Evolutionary conservation across 2,888 invertebrate species (phyloP), one percentile per base, ranked within the genome.

Genomic region (Trichopoda pennipes): DNA sequence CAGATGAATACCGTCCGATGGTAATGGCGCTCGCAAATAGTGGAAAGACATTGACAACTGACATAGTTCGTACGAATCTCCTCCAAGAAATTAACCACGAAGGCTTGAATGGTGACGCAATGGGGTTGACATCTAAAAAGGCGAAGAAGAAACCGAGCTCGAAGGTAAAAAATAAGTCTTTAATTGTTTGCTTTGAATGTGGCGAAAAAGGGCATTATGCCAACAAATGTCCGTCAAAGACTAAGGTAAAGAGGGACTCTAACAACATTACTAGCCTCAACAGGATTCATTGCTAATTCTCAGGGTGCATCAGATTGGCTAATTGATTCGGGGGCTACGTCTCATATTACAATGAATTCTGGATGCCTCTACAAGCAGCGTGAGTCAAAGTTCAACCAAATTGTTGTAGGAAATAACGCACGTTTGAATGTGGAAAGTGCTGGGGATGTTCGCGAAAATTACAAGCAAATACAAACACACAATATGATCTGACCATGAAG

Each of bases 321-420:
- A 17, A 68, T 73, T 23, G 78, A 81, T 53, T 64, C 64, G 7
- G 79, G 70, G 8, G 68, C 73, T 51, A 75, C 78, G 21, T 70
- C 78, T 16, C 74, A 80, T 51, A 82, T 82, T 74, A 72, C 76
- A n/a, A 82, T 75, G 82, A 55, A 53, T 64, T 28, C 56, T 12
- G 56, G 14, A 16, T 28, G 68, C 55, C 70, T 68, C 35, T 63
- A 60, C 23, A 28, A 74, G 60, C 47, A 51, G 35, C 38, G 58
- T 66, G 60, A 64, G 53, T 49, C 66, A 58, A 70, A 78, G 70
- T 55, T 56, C 17, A 78, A 70, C 19, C 38, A 63, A 35, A 70
- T 70, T 47, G 70, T 78, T 64, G 56, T 78, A 28, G 73, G 60
- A 19, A 38, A 38, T 51, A 51, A 51, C 51, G 21, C 21, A 51